phyloP scores from a whole-genome alignment of 2,113 vertebrate species.

The Pelusios castaneus region DNA sequence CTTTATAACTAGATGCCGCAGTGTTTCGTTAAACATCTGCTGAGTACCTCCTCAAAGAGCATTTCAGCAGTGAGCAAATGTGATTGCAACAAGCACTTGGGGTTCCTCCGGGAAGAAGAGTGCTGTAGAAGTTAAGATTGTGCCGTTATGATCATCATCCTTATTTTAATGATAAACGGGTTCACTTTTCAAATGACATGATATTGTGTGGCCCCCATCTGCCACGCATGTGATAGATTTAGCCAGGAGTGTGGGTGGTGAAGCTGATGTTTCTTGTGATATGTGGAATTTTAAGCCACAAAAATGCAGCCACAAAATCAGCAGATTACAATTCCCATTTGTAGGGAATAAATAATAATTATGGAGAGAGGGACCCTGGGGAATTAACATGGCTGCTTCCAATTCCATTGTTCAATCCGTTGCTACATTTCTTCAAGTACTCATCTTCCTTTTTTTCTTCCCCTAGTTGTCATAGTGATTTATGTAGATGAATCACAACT shows the following conservation, averaged over 20 bases:
- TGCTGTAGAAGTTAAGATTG: not conserved
- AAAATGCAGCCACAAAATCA: slow-evolving; percentile 71
- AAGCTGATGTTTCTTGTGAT: slow-evolving; percentile 60
- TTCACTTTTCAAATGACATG: slow-evolving; percentile 25
- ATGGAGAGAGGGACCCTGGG: slow-evolving; percentile 49
- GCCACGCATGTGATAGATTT: slow-evolving; percentile 68
- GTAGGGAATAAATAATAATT: slow-evolving; percentile 71
- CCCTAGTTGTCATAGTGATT: slow-evolving; percentile 56
- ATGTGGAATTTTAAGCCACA: slow-evolving; percentile 71
- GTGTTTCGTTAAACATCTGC: not conserved
- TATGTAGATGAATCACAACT: not conserved
- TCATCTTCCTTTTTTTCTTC: fast-evolving
- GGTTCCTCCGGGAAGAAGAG: not conserved
- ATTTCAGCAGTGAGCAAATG: not conserved
- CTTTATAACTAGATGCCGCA: not conserved
- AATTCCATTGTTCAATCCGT: slow-evolving; percentile 32
- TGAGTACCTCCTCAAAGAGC: not conserved
- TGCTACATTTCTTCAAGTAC: not conserved
- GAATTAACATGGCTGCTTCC: slow-evolving; percentile 63
- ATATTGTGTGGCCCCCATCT: slow-evolving; percentile 40
- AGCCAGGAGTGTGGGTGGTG: slow-evolving; percentile 57
- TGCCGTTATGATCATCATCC: not conserved
- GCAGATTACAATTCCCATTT: slow-evolving; percentile 73
- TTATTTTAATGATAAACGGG: slow-evolving; percentile 33
- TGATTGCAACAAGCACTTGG: not conserved